Percentiles rank a stretch among this genome's conserved stretches.
Evolutionary conservation across 2,113 vertebrate species (phyloP).

Genomic region (Benthochromis sp.): DNA sequence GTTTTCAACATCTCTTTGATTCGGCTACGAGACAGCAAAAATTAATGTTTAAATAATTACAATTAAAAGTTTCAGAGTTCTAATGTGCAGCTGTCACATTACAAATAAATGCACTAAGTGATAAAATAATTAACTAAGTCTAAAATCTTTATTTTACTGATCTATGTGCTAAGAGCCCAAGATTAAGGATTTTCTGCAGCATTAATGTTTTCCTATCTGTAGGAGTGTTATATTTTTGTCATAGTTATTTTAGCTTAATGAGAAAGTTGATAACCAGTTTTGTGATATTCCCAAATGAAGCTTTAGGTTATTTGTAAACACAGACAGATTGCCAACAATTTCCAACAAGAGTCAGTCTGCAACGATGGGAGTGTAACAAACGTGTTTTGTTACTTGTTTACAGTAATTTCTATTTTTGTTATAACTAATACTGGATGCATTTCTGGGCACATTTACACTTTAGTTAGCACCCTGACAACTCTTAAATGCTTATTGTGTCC

Average conservation of each 20-base stretch:
- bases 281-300: not conserved
- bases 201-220: not conserved
- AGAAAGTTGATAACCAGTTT: not conserved
- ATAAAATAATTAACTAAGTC: not conserved
- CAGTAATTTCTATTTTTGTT: rapidly evolving
- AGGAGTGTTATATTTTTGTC: not conserved
- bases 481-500: not conserved
- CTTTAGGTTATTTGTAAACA: not conserved
- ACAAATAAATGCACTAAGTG: not conserved
- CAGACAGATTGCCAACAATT: not conserved
- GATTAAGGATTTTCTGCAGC: not conserved
- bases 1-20: not conserved
- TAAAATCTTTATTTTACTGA: not conserved
- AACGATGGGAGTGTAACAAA: not conserved
- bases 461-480: not conserved
- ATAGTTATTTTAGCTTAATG: not conserved
- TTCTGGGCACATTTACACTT: not conserved
- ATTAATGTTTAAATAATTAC: not conserved
- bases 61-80: not conserved
- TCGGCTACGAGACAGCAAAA: not conserved
- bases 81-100: not conserved
- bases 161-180: not conserved
- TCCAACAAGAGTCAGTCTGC: not conserved
- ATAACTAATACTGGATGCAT: not conserved
- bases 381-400: not conserved